phyloP scores from a whole-genome alignment of 2,113 vertebrate species.

The Salvator merianae region DNA sequence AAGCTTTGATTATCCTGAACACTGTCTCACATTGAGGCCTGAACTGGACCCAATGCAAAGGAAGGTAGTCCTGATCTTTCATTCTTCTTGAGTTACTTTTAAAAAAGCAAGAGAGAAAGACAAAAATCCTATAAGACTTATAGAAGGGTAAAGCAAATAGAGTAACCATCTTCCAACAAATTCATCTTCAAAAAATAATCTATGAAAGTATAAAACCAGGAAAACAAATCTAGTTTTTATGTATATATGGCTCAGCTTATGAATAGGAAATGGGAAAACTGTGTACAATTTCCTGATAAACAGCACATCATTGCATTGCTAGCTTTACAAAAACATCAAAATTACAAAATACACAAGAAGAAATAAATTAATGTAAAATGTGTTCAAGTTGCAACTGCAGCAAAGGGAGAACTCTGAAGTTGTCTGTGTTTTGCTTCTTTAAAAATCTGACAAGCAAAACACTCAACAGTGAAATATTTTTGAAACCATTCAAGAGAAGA shows the following conservation, averaged over 20 bases:
- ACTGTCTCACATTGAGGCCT: too few species aligned
- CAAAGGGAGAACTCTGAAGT: conserved; percentile 21
- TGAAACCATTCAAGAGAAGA: conserved; percentile 47
- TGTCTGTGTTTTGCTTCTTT: conserved; percentile 49
- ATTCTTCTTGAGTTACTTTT: conserved; percentile 23
- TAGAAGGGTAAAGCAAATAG: conserved; percentile 64
- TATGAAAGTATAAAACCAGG: conserved; percentile 84
- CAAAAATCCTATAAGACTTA: conserved; percentile 54
- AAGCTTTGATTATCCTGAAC: too few species aligned
- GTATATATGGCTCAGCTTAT: conserved; percentile 86
- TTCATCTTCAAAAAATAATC: conserved; percentile 81
- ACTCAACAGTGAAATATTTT: conserved; percentile 71
- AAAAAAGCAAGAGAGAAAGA: conserved; percentile 46
- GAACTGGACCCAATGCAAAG: conserved; percentile 67
- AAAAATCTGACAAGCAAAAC: conserved; percentile 49
- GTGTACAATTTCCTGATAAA: conserved; percentile 73
- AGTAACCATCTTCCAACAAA: conserved; percentile 77
- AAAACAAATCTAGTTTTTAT: conserved; percentile 77
- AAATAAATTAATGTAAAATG: conserved; percentile 64
- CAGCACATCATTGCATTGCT: conserved; percentile 72
- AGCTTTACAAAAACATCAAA: conserved; percentile 60
- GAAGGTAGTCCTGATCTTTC: conserved; percentile 28
- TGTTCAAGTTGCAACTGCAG: conserved; percentile 60
- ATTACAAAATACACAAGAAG: conserved; percentile 50
- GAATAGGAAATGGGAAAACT: conserved; percentile 73